These are phyloP conservation scores for Morpho achilles DNA, from an alignment of 2,888 invertebrate genomes.

Conservation along the genomic window DNA sequence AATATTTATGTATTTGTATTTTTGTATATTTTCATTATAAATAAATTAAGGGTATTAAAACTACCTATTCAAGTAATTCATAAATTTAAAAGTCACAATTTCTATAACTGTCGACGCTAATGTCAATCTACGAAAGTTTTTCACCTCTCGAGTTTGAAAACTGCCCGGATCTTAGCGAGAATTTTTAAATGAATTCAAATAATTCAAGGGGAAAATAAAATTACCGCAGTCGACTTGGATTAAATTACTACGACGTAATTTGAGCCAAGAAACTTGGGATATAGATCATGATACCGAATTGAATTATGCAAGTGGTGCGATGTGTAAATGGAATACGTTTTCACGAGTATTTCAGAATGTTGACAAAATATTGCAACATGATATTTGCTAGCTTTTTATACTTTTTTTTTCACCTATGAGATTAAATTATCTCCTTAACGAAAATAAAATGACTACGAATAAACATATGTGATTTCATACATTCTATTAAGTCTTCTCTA, in stretches of 20 bases:
- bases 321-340: conserved; percentile 27
- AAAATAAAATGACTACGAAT: no score
- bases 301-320: conserved; percentile 34
- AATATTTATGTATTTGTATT: neutral
- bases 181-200: conserved; percentile 60
- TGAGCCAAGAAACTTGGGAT: conserved; percentile 64
- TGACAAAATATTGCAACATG: conserved; percentile 1
- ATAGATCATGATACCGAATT: conserved; percentile 48
- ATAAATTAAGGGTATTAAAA: conserved; percentile 17
- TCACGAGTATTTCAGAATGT: conserved; percentile 22
- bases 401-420: no score
- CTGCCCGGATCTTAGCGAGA: conserved; percentile 63
- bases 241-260: conserved; percentile 70
- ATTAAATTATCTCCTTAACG: no score
- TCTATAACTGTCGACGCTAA: conserved; percentile 57
- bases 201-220: conserved; percentile 75
- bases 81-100: conserved; percentile 42
- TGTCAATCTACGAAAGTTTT: conserved; percentile 68
- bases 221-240: conserved; percentile 68
- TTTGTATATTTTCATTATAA: neutral
- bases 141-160: conserved; percentile 65
- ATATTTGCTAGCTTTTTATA: no score
- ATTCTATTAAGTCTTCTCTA: no score
- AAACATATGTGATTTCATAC: no score
- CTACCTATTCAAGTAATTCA: no score